phyloP scores from a whole-genome alignment of 64 coral and sea anemone species.

The Orbicella faveolata region DNA sequence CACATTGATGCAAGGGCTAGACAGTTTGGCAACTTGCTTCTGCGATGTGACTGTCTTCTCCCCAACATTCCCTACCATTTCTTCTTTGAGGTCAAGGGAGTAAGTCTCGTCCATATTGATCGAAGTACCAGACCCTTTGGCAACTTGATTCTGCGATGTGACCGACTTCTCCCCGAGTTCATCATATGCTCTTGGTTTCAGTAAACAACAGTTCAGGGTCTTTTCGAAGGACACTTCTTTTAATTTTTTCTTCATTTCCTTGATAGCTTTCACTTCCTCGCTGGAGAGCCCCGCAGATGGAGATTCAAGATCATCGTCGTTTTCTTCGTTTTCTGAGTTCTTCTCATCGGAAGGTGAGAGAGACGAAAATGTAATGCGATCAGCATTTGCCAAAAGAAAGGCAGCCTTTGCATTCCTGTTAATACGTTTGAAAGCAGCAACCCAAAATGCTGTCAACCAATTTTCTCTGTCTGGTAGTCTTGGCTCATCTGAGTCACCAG shows the following conservation, averaged over 20 bases:
- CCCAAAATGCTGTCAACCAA: constrained; percentile 42
- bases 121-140: background rate
- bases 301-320: background rate
- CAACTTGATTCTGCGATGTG: background rate
- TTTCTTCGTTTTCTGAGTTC: background rate
- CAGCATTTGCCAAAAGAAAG: background rate
- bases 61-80: background rate
- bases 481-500: constrained; percentile 14
- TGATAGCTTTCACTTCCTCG: background rate
- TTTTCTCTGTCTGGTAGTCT: constrained; percentile 31
- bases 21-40: background rate
- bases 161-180: background rate
- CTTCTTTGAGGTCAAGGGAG: background rate
- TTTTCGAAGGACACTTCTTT: background rate
- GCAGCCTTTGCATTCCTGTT: background rate
- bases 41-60: background rate
- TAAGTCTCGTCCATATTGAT: background rate
- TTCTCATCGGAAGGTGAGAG: background rate
- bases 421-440: constrained; percentile 26
- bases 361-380: background rate
- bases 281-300: background rate
- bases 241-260: background rate
- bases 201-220: no score
- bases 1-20: background rate
- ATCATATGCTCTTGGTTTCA: background rate